These are phyloP conservation scores for Dolichomitus sp. DNA, from an alignment of 2,888 invertebrate genomes.

Conservation along the genomic window DNA sequence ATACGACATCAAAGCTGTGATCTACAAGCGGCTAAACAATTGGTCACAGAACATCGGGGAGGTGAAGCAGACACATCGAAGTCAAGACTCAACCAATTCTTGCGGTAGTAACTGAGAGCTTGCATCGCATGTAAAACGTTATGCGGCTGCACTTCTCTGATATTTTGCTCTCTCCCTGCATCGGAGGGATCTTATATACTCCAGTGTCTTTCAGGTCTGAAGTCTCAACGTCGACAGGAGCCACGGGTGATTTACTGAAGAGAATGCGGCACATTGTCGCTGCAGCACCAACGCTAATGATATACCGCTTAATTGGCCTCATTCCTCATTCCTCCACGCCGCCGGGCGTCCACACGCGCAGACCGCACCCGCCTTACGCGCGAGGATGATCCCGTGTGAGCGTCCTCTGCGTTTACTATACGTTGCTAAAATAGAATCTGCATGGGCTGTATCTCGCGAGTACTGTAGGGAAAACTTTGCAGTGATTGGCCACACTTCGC, in stretches of 20 bases:
- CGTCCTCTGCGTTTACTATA: conserved; percentile 12
- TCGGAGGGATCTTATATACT: conserved; percentile 25
- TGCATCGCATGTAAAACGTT: conserved; percentile 9
- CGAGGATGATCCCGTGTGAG: conserved; percentile 43
- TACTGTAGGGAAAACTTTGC: not conserved
- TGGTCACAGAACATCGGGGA: not conserved
- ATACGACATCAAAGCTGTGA: not conserved
- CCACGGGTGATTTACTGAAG: conserved; percentile 79
- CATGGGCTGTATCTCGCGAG: conserved; percentile 28
- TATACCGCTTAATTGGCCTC: conserved; percentile 84
- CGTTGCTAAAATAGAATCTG: conserved; percentile 53
- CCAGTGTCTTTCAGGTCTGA: conserved; percentile 51
- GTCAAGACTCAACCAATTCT: not conserved
- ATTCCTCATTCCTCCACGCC: conserved; percentile 79
- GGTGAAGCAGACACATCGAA: not conserved
- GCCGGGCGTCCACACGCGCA: conserved; percentile 37
- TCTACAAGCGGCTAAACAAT: not conserved
- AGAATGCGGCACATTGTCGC: conserved; percentile 81
- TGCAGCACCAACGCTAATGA: conserved; percentile 80
- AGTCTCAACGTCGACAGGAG: conserved; percentile 67
- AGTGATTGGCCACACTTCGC: conserved; percentile 1
- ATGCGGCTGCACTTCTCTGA: conserved; percentile 2
- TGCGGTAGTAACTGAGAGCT: not conserved
- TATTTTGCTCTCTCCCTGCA: conserved; percentile 28
- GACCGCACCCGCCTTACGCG: conserved; percentile 56